These are phyloP conservation scores for Leptobrachium leishanense DNA, from an alignment of 2,113 vertebrate genomes.

Conservation along the genomic window DNA sequence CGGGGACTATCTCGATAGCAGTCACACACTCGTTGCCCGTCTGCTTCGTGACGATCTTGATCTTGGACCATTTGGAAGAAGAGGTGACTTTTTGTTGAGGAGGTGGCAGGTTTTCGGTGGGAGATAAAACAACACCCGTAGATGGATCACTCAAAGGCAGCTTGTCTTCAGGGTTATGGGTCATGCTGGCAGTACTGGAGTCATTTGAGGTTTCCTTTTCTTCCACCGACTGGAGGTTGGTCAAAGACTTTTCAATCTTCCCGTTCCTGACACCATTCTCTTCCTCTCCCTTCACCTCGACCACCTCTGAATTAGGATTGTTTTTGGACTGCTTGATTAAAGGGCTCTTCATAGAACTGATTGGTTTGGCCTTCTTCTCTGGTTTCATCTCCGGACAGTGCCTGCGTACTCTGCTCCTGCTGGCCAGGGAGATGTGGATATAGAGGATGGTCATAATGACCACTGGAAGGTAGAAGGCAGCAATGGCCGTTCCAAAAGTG, in stretches of 20 bases:
- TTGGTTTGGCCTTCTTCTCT: constrained; percentile 80
- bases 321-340: constrained; percentile 84
- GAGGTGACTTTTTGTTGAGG: constrained; percentile 65
- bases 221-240: constrained; percentile 68
- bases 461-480: constrained; percentile 95
- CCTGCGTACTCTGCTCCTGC: constrained; percentile 90
- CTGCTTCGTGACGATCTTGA: constrained; percentile 97
- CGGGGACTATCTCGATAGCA: constrained; percentile 90
- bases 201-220: constrained; percentile 97
- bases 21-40: constrained; percentile 90
- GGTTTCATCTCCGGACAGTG: constrained; percentile 85
- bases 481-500: constrained; percentile 95
- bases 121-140: constrained; percentile 66
- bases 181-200: constrained; percentile 90
- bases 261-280: constrained; percentile 77
- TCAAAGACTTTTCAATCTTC: constrained; percentile 70
- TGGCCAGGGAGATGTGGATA: constrained; percentile 94
- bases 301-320: constrained; percentile 65
- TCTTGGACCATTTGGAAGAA: constrained; percentile 91
- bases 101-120: constrained; percentile 40
- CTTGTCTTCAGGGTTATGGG: constrained; percentile 82
- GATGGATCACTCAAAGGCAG: constrained; percentile 65
- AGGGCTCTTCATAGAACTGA: constrained; percentile 82
- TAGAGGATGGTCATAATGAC: constrained; percentile 98
- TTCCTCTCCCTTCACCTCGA: constrained; percentile 67